Evolutionary conservation across 2,888 invertebrate species (phyloP).

Genomic region (Dysmachus trigonus): DNA sequence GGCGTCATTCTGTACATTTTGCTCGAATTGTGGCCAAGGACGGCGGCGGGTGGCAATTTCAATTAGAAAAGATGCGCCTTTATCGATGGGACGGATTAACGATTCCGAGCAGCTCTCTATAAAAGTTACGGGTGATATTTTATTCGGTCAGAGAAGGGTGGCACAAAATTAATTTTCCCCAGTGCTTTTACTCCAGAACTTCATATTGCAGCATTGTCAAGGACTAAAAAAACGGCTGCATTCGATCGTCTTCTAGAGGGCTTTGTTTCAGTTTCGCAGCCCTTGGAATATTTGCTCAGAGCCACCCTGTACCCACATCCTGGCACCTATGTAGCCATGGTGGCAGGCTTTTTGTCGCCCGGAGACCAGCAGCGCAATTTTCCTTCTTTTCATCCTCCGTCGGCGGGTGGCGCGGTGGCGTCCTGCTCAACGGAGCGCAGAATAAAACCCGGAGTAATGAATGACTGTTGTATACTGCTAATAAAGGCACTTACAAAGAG

Average conservation of each 20-base stretch:
- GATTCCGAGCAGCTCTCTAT: background rate
- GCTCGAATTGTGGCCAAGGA: background rate
- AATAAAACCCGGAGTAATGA: background rate
- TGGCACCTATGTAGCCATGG: background rate
- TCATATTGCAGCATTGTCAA: conserved; percentile 5
- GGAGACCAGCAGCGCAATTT: background rate
- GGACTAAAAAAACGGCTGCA: background rate
- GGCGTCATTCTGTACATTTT: background rate
- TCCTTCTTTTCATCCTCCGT: background rate
- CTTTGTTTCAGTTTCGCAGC: conserved; percentile 3
- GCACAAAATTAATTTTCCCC: conserved; percentile 25
- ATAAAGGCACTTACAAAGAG: background rate
- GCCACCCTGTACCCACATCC: background rate
- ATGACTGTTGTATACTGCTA: background rate
- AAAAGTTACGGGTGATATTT: background rate
- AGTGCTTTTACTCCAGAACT: background rate
- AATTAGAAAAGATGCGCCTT: conserved; percentile 23
- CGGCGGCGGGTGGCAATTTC: background rate
- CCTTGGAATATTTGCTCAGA: background rate
- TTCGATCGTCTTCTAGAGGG: background rate
- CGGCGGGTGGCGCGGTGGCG: background rate
- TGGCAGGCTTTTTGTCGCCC: background rate
- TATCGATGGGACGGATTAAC: background rate
- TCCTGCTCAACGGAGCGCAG: background rate
- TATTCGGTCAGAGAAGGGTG: background rate